Conservation (phyloP, 37 sponge, comb jelly and placozoan genomes). For the Halisarca cf. caerulea region DNA sequence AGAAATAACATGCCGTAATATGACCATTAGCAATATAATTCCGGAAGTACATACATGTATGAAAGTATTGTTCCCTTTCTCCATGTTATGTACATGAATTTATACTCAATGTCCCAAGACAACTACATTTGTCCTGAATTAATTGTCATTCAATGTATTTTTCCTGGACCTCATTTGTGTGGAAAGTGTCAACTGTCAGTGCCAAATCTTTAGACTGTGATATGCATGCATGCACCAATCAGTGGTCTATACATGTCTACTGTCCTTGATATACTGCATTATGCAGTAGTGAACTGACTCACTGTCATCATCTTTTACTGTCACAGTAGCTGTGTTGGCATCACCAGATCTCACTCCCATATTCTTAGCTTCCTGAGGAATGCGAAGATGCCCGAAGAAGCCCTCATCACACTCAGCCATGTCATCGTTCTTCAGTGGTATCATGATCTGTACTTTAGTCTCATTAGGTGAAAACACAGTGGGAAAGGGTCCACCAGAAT, state of each 20-base stretch:
- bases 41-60: too few relatives aligned
- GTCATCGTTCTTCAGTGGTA: neutral
- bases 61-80: too few relatives aligned
- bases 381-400: neutral
- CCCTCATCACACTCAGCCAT: constrained; percentile 7
- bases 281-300: neutral
- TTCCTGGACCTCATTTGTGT: too few relatives aligned
- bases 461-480: neutral
- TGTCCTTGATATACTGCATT: neutral
- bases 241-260: too few relatives aligned
- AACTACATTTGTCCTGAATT: too few relatives aligned
- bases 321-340: neutral
- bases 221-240: neutral
- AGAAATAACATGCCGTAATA: neutral
- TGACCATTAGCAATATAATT: neutral
- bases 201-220: neutral
- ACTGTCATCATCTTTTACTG: constrained; percentile 37
- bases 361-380: neutral
- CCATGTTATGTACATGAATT: too few relatives aligned
- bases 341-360: neutral
- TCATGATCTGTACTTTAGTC: neutral
- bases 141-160: too few relatives aligned
- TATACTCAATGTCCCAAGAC: too few relatives aligned
- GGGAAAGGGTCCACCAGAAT: neutral
- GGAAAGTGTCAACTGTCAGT: too few relatives aligned